A percentile compares a stretch with the other conserved stretches of the same genome.
phyloP scores from a whole-genome alignment of 2,888 invertebrate species.

The Agonopterix heracliana region DNA sequence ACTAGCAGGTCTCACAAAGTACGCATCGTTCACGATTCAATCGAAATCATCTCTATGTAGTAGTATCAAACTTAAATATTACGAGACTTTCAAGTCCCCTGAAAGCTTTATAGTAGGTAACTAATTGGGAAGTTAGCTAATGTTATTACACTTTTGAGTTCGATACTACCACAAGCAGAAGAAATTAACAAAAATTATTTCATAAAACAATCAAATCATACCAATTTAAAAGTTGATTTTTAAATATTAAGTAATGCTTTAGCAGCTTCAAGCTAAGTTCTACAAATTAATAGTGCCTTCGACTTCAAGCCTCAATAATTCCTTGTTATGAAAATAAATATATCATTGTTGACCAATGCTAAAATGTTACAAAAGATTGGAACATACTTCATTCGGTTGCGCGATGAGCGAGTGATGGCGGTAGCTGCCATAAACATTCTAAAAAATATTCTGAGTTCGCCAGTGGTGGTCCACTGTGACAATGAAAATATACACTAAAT shows the following conservation, averaged over 20 bases:
- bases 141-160: conserved; percentile 21
- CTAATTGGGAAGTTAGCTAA: too few species aligned
- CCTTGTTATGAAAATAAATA: too few species aligned
- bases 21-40: conserved; percentile 39
- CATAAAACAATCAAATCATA: conserved; percentile 51
- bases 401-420: too few species aligned
- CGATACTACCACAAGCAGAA: conserved; percentile 37
- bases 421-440: too few species aligned
- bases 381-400: too few species aligned
- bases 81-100: conserved; percentile 6
- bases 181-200: conserved; percentile 39
- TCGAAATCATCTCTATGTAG: conserved; percentile 42
- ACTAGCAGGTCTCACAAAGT: conserved; percentile 65
- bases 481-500: too few species aligned
- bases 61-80: conserved; percentile 31
- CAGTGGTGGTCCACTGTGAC: too few species aligned
- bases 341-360: too few species aligned
- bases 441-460: too few species aligned
- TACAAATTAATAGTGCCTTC: conserved; percentile 17
- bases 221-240: conserved; percentile 46
- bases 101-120: background rate
- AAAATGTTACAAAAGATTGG: too few species aligned
- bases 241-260: conserved; percentile 53
- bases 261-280: conserved; percentile 49
- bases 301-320: conserved; percentile 22